Evolutionary conservation across 2,888 invertebrate genomes (phyloP).

Genomic region (Cataglyphis livida): DNA sequence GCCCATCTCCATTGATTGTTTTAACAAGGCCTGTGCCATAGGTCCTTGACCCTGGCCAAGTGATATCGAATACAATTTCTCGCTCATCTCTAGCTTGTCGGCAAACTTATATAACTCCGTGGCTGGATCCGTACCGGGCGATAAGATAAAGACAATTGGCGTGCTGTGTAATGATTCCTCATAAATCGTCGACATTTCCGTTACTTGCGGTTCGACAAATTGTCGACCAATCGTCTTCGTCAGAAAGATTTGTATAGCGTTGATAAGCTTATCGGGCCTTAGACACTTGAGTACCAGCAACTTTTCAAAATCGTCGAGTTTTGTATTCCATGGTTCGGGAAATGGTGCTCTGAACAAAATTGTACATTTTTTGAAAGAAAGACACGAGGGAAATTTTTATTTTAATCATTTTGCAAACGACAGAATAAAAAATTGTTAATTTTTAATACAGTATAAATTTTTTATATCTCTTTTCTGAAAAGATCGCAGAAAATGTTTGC

Average conservation of each 20-base stretch:
- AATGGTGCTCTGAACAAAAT: constrained; percentile 86
- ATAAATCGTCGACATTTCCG: constrained; percentile 93
- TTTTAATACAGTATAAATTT: neutral
- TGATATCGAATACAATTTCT: constrained; percentile 93
- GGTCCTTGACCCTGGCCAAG: constrained; percentile 96
- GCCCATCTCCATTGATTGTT: constrained; percentile 91
- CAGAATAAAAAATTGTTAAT: neutral
- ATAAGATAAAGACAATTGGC: constrained; percentile 95
- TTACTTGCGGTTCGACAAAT: constrained; percentile 95
- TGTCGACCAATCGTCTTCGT: constrained; percentile 89
- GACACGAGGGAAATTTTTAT: neutral
- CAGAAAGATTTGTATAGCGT: constrained; percentile 92
- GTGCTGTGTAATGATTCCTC: constrained; percentile 92
- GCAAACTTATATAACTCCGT: constrained; percentile 93
- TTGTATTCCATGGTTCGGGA: constrained; percentile 89
- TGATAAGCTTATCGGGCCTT: constrained; percentile 94
- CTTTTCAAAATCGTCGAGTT: constrained; percentile 91
- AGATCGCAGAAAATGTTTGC: neutral
- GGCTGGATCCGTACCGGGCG: constrained; percentile 96
- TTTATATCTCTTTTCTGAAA: neutral
- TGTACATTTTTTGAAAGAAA: neutral
- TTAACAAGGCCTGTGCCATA: constrained; percentile 92
- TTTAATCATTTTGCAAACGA: neutral
- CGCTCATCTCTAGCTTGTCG: constrained; percentile 91
- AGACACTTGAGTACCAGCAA: constrained; percentile 92